A percentile compares a stretch with the other conserved stretches of the same genome.
Conservation (phyloP, 2,888 invertebrate genomes). For the Anthoptus insignis region DNA sequence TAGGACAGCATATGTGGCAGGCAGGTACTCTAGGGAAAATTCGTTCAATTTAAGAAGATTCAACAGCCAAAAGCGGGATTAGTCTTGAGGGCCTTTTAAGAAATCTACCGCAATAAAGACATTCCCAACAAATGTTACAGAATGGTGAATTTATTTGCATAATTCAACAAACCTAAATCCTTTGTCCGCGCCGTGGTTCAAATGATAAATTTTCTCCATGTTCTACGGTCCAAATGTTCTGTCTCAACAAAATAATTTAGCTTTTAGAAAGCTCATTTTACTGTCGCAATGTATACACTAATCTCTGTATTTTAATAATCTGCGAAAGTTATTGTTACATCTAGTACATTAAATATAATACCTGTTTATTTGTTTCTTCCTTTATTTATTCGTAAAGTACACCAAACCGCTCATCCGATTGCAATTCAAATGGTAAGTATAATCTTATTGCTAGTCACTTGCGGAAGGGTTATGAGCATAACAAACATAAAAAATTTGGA, state of each 20-base stretch:
- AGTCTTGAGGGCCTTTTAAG: slow-evolving; percentile 78
- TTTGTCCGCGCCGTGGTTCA: slow-evolving; percentile 80
- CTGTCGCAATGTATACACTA: slow-evolving; percentile 47
- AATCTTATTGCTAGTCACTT: too few species aligned
- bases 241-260: slow-evolving; percentile 80
- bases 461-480: too few species aligned
- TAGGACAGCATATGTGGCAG: slow-evolving; percentile 57
- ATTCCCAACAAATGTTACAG: slow-evolving; percentile 86
- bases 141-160: slow-evolving; percentile 86
- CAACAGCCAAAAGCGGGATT: slow-evolving; percentile 75
- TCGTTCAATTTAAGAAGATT: slow-evolving; percentile 68
- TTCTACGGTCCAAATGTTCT: slow-evolving; percentile 77
- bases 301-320: not conserved
- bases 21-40: slow-evolving; percentile 63
- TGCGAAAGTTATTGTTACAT: not conserved
- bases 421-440: too few species aligned
- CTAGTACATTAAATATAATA: too few species aligned
- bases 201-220: slow-evolving; percentile 85
- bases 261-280: slow-evolving; percentile 69
- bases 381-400: too few species aligned
- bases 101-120: slow-evolving; percentile 84
- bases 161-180: slow-evolving; percentile 84
- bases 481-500: too few species aligned
- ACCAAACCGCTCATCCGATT: too few species aligned
- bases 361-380: too few species aligned